A percentile compares a stretch with the other conserved stretches of the same genome.
phyloP scores from a whole-genome alignment of 2,797 vertebrate genomes.

The Fundulus diaphanus region DNA sequence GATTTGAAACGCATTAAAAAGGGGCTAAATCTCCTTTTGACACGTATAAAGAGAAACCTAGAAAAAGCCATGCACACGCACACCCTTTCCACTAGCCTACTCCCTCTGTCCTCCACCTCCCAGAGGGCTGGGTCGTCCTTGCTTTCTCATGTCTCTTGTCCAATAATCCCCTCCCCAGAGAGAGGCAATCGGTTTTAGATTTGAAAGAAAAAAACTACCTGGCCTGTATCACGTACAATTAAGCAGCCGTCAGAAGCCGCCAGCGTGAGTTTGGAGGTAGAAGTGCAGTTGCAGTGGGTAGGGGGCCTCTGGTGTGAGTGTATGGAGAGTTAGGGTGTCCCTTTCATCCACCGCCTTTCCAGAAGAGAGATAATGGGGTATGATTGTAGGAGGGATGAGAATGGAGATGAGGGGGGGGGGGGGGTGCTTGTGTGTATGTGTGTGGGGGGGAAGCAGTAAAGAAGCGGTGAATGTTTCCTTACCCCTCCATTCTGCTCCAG shows the following conservation, averaged over 20 bases:
- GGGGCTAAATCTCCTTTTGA: slow-evolving; percentile 59
- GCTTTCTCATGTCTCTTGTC: slow-evolving; percentile 77
- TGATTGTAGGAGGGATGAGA: slow-evolving; percentile 60
- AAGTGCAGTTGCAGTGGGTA: slow-evolving; percentile 68
- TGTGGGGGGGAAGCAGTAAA: slow-evolving; percentile 28
- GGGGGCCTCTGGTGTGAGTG: slow-evolving; percentile 43
- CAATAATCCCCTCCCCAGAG: slow-evolving; percentile 77
- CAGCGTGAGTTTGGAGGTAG: slow-evolving; percentile 68
- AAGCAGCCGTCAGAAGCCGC: slow-evolving; percentile 79
- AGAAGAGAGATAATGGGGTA: slow-evolving; percentile 81
- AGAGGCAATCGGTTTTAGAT: slow-evolving; percentile 84
- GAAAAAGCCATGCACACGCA: slow-evolving; percentile 42
- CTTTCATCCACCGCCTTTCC: slow-evolving; percentile 77
- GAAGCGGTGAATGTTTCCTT: slow-evolving; percentile 68
- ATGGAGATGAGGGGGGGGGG: slow-evolving; percentile 23
- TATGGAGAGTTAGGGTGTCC: slow-evolving; percentile 47
- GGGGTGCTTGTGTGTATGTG: too few species aligned
- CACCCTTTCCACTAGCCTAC: slow-evolving; percentile 45
- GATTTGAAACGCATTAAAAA: slow-evolving; percentile 55
- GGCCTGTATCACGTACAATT: slow-evolving; percentile 81
- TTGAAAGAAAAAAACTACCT: slow-evolving; percentile 76
- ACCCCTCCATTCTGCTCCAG: slow-evolving; percentile 69
- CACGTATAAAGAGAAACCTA: slow-evolving; percentile 44
- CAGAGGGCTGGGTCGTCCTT: slow-evolving; percentile 72
- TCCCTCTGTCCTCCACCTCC: slow-evolving; percentile 54